These are phyloP conservation scores for Potorous gilbertii DNA, from an alignment of 2,797 vertebrate species.

Conservation along the genomic window DNA sequence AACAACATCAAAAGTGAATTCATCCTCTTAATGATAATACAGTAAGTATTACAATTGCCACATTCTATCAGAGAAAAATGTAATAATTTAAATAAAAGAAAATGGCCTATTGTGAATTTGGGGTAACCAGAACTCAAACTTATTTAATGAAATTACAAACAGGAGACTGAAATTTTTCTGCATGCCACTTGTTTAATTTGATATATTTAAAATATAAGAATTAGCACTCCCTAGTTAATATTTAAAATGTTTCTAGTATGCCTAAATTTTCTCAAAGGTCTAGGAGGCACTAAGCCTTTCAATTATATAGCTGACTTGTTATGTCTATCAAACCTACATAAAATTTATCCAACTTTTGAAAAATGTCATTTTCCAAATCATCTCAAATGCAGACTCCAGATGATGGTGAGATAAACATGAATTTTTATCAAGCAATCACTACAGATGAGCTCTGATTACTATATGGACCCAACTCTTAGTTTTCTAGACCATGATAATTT, in stretches of 20 bases:
- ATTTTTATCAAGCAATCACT: constrained; percentile 3
- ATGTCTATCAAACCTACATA: background rate
- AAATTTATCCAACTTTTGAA: constrained; percentile 26
- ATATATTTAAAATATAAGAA: background rate
- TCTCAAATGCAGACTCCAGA: constrained; percentile 48
- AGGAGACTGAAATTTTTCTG: constrained; percentile 12
- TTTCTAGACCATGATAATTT: constrained; percentile 34
- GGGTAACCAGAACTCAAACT: constrained; percentile 69
- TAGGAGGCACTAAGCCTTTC: background rate
- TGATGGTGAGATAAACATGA: constrained; percentile 4
- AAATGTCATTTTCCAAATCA: constrained; percentile 22
- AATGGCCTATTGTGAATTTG: constrained; percentile 49
- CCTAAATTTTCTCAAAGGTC: constrained; percentile 33
- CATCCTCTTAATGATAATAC: constrained; percentile 33
- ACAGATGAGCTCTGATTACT: background rate
- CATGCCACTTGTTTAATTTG: background rate
- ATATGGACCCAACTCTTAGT: background rate
- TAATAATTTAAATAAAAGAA: constrained; percentile 45
- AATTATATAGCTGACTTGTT: background rate
- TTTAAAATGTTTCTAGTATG: background rate
- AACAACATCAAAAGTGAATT: constrained; percentile 21
- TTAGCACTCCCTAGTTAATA: background rate
- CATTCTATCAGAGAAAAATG: constrained; percentile 25
- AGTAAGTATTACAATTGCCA: constrained; percentile 28
- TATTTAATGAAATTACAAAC: constrained; percentile 59